These are phyloP conservation scores for Maccullochella peelii DNA, from an alignment of 2,113 vertebrate species.

Conservation along the genomic window DNA sequence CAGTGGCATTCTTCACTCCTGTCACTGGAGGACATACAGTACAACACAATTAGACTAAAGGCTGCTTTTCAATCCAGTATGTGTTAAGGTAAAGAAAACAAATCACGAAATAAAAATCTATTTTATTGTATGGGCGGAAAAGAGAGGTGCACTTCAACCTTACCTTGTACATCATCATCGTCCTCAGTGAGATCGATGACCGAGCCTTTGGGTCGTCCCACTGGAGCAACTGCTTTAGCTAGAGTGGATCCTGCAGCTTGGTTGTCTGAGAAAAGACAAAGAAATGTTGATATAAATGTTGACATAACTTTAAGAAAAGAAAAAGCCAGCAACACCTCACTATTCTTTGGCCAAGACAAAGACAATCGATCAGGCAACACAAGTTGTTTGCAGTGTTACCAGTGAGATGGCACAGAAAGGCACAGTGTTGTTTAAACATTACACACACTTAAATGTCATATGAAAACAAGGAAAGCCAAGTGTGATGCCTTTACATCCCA, in stretches of 20 bases:
- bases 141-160: background rate
- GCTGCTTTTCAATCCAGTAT: background rate
- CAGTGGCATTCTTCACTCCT: slow-evolving; percentile 79
- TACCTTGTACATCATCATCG: slow-evolving; percentile 87
- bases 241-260: slow-evolving; percentile 73
- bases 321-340: background rate
- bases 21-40: slow-evolving; percentile 75
- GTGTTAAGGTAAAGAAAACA: background rate
- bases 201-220: slow-evolving; percentile 80
- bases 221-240: slow-evolving; percentile 70
- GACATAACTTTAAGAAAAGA: background rate
- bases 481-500: background rate
- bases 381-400: too few species aligned
- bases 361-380: background rate
- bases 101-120: background rate
- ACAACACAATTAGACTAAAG: slow-evolving; percentile 25
- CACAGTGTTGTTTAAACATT: background rate
- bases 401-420: background rate
- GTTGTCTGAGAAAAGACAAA: slow-evolving; percentile 76
- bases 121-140: background rate
- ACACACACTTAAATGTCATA: background rate
- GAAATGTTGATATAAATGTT: background rate
- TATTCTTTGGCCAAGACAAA: background rate
- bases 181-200: slow-evolving; percentile 88
- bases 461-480: background rate